phyloP scores from a whole-genome alignment of 2,888 invertebrate species.

The Oeneis ivallda region DNA sequence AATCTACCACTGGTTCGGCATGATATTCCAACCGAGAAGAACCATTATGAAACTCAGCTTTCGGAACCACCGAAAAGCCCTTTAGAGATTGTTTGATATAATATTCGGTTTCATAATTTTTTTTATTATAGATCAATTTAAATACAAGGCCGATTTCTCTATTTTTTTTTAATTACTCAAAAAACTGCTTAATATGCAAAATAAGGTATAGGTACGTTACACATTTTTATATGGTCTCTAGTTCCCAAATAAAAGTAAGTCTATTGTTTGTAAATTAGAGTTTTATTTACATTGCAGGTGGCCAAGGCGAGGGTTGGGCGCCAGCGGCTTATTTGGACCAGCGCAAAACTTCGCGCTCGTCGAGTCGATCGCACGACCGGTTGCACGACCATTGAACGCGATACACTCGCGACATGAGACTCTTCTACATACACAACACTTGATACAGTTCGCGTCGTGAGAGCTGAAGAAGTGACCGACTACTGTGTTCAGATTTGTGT shows the following conservation, averaged over 20 bases:
- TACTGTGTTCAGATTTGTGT: slow-evolving; percentile 6
- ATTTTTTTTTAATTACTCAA: no score
- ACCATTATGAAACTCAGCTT: no score
- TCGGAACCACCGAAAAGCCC: neutral
- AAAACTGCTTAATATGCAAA: no score
- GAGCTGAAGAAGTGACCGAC: neutral
- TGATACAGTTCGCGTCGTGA: slow-evolving; percentile 2
- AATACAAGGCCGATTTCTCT: no score
- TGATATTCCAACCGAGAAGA: no score
- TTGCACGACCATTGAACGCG: slow-evolving; percentile 72
- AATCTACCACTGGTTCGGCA: no score
- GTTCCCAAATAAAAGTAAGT: neutral
- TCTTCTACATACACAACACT: slow-evolving; percentile 12
- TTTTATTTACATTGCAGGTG: slow-evolving; percentile 60
- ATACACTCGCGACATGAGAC: slow-evolving; percentile 16
- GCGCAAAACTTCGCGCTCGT: slow-evolving; percentile 88
- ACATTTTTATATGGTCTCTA: neutral
- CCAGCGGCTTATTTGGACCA: slow-evolving; percentile 96
- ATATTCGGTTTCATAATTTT: no score
- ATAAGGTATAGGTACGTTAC: no score
- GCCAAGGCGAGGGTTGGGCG: slow-evolving; percentile 94
- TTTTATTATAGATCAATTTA: no score
- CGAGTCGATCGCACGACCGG: slow-evolving; percentile 84
- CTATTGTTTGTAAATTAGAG: neutral
- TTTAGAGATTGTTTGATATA: no score